phyloP scores from a whole-genome alignment of 2,888 invertebrate genomes.

The Ditylenchus weischeri region DNA sequence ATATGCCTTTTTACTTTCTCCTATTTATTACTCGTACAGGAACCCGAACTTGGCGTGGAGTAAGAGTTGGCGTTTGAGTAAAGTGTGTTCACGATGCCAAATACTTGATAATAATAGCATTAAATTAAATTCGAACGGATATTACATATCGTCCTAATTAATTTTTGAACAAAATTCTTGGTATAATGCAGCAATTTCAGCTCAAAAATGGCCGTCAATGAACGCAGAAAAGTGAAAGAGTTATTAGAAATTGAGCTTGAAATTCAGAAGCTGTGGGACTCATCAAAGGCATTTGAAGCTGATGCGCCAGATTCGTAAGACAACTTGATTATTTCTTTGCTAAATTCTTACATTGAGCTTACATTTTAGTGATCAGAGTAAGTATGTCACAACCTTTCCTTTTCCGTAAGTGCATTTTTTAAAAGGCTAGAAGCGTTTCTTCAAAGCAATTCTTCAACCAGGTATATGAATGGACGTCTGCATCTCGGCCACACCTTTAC shows the following conservation, averaged over 20 bases:
- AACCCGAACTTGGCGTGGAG: too few species aligned
- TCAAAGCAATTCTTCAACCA: too few species aligned
- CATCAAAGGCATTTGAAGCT: conserved; percentile 75
- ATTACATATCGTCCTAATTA: too few species aligned
- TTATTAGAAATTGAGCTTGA: conserved; percentile 82
- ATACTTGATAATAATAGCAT: too few species aligned
- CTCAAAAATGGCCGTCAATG: conserved; percentile 66
- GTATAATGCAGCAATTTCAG: not conserved
- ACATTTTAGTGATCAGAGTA: conserved; percentile 12
- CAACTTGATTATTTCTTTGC: conserved; percentile 4
- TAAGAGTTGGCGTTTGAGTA: too few species aligned
- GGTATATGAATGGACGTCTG: conserved; percentile 90
- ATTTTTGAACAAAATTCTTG: too few species aligned
- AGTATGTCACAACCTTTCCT: conserved; percentile 24
- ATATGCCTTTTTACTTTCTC: too few species aligned
- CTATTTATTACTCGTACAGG: too few species aligned
- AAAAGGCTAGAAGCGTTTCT: conserved; percentile 22
- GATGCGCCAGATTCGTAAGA: conserved; percentile 70
- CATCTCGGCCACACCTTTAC: conserved; percentile 72
- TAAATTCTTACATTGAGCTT: not conserved
- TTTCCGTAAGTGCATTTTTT: conserved; percentile 20
- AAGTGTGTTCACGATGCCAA: too few species aligned
- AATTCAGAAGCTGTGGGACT: conserved; percentile 82
- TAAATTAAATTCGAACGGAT: too few species aligned
- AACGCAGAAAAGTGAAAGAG: conserved; percentile 91